These are phyloP conservation scores for Phortica magna DNA, from an alignment of 2,888 invertebrate genomes.

Conservation along the genomic window DNA sequence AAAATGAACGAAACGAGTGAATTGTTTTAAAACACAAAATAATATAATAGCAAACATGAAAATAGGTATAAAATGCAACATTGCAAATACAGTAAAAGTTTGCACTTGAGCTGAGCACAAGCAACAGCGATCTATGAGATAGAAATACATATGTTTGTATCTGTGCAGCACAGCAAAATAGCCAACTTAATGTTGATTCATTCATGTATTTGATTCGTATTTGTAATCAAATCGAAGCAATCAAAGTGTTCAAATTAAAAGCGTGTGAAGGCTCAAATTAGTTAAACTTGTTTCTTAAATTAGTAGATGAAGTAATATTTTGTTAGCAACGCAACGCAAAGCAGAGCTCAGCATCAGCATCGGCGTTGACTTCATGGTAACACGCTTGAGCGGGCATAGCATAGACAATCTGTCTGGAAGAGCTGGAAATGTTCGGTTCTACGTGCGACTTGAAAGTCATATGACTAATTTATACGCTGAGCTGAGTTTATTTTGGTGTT, in stretches of 20 bases:
- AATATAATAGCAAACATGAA: constrained; percentile 8
- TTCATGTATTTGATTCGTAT: not conserved
- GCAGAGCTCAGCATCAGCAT: not conserved
- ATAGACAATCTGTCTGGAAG: constrained; percentile 44
- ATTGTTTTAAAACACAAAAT: not conserved
- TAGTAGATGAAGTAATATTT: constrained; percentile 48
- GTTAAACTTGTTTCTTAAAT: constrained; percentile 60
- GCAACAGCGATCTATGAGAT: not conserved
- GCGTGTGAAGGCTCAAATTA: constrained; percentile 54
- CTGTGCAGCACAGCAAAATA: constrained; percentile 28
- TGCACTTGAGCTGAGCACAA: constrained; percentile 37
- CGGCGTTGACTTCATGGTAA: not conserved
- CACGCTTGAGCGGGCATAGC: not conserved
- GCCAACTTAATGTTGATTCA: not conserved
- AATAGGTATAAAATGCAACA: constrained; percentile 51
- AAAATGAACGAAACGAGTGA: not conserved
- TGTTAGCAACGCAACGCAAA: not conserved
- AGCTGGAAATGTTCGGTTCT: too few species aligned
- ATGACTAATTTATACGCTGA: too few species aligned
- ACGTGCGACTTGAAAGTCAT: too few species aligned
- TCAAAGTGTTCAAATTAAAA: constrained; percentile 53
- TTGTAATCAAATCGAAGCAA: constrained; percentile 30
- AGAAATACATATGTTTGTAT: constrained; percentile 9
- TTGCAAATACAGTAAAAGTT: constrained; percentile 53
- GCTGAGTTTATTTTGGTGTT: too few species aligned